Evolutionary conservation across 2,797 vertebrate species (phyloP).

Genomic region (Pseudochirops corinnae): DNA sequence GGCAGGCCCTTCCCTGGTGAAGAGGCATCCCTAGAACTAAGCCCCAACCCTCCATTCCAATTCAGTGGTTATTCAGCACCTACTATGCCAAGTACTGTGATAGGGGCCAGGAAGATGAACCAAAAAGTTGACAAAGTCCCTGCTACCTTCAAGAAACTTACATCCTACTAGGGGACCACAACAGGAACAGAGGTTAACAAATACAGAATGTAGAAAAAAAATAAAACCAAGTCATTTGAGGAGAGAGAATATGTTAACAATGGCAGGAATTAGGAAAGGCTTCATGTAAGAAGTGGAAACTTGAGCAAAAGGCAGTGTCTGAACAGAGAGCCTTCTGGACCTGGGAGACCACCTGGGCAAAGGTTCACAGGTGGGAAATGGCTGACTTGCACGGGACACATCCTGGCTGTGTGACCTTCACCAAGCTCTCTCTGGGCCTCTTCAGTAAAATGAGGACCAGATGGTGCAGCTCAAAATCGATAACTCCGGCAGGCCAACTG

Average conservation of each 20-base stretch:
- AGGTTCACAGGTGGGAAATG: not conserved
- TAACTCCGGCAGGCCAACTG: not conserved
- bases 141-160: not conserved
- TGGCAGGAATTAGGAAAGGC: not conserved
- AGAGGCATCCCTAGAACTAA: not conserved
- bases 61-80: not conserved
- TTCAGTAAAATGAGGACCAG: not conserved
- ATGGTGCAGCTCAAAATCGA: not conserved
- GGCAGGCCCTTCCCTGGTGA: not conserved
- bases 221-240: not conserved
- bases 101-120: not conserved
- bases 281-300: not conserved
- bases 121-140: not conserved
- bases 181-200: not conserved
- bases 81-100: not conserved
- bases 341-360: accelerated
- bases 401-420: not conserved
- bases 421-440: not conserved
- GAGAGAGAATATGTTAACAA: not conserved
- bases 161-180: not conserved
- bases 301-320: not conserved
- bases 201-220: not conserved
- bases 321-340: accelerated
- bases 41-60: not conserved
- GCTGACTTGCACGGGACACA: not conserved